These are phyloP conservation scores for Dryobota labecula DNA, from an alignment of 2,888 invertebrate genomes.

Conservation along the genomic window DNA sequence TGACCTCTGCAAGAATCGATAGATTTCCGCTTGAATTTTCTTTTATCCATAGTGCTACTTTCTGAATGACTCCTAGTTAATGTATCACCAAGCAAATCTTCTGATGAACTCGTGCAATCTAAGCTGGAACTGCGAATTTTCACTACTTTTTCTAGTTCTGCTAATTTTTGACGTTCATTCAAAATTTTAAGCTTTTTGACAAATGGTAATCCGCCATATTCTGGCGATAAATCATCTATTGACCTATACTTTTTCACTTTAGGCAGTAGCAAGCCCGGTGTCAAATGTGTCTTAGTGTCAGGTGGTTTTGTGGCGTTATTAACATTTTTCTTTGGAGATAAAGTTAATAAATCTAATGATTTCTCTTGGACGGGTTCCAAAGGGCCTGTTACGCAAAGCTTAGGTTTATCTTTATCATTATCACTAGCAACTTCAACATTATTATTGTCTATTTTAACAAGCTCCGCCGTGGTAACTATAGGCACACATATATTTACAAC, in stretches of 20 bases:
- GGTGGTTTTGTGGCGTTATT: conserved; percentile 68
- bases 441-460: conserved; percentile 89
- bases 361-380: conserved; percentile 87
- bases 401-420: conserved; percentile 84
- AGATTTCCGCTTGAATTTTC: conserved; percentile 86
- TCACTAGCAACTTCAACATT: conserved; percentile 81
- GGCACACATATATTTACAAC: conserved; percentile 82
- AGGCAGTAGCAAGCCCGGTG: conserved; percentile 79
- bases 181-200: conserved; percentile 97
- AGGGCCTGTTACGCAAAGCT: conserved; percentile 85
- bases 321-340: conserved; percentile 81
- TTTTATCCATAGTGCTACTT: conserved; percentile 93
- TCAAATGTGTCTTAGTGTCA: conserved; percentile 72
- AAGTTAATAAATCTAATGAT: conserved; percentile 84
- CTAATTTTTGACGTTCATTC: conserved; percentile 96
- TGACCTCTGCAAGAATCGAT: conserved; percentile 82
- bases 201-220: conserved; percentile 96
- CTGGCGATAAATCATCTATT: conserved; percentile 96
- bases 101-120: conserved; percentile 92
- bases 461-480: conserved; percentile 85
- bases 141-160: conserved; percentile 94
- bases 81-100: conserved; percentile 90
- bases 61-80: conserved; percentile 95
- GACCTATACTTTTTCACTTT: conserved; percentile 93
- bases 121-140: conserved; percentile 95